Evolutionary conservation across 35 echinoderm and acorn worm species (phyloP).

Genomic region (Antedon bifida): DNA sequence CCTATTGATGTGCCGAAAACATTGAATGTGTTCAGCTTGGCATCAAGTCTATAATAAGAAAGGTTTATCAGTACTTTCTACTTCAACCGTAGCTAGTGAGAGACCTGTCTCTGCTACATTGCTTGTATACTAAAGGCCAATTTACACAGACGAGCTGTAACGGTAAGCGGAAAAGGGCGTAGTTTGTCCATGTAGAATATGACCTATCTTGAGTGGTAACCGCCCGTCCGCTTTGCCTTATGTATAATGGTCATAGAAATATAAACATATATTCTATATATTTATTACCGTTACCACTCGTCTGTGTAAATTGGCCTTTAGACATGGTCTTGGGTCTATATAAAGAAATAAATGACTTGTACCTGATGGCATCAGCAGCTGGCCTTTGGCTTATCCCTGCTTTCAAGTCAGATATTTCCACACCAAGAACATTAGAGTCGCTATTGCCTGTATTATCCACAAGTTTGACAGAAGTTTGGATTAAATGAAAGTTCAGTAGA

Average conservation of each 20-base stretch:
- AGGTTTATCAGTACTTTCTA: neutral
- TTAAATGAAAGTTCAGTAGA: constrained; percentile 41
- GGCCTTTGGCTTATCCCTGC: constrained; percentile 78
- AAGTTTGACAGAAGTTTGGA: constrained; percentile 50
- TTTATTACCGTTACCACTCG: no score
- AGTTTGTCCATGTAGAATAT: no score
- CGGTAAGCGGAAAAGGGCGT: no score
- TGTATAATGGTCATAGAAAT: no score
- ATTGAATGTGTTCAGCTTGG: constrained; percentile 70
- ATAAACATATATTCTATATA: no score
- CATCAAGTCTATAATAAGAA: constrained; percentile 25
- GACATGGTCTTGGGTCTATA: neutral
- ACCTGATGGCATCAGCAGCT: constrained; percentile 80
- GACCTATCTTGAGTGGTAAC: no score
- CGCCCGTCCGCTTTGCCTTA: no score
- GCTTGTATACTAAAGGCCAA: no score
- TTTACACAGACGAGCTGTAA: no score
- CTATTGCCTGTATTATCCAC: constrained; percentile 21
- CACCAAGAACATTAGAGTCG: constrained; percentile 43
- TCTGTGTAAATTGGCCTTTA: no score
- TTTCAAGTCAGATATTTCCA: constrained; percentile 42
- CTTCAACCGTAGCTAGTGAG: neutral
- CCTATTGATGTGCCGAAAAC: constrained; percentile 45
- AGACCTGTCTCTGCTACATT: no score
- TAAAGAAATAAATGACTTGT: neutral